Percentiles rank a stretch among this genome's conserved stretches.
These are phyloP conservation scores for Pyrrhia umbra DNA, from an alignment of 2,888 invertebrate genomes.

Conservation along the genomic window DNA sequence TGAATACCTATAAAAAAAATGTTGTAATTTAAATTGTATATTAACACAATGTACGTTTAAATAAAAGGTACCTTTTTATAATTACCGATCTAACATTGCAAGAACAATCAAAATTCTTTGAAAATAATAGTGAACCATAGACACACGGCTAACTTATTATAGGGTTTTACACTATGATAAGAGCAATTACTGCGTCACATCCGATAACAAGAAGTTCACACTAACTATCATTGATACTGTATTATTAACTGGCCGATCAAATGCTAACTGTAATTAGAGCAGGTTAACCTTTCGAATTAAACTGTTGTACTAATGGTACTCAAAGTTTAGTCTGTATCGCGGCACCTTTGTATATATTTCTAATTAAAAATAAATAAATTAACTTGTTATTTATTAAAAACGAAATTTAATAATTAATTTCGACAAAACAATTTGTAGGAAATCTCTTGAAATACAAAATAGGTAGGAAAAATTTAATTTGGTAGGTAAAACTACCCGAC, in stretches of 20 bases:
- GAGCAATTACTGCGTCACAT: not conserved
- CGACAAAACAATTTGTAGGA: too few species aligned
- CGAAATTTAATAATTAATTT: too few species aligned
- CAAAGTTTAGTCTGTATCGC: conserved; percentile 1
- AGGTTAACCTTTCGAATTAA: conserved; percentile 20
- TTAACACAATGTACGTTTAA: too few species aligned
- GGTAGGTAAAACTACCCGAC: too few species aligned
- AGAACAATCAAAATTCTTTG: not conserved
- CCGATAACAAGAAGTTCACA: not conserved
- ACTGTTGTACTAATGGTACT: not conserved
- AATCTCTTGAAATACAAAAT: too few species aligned
- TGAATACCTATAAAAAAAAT: too few species aligned
- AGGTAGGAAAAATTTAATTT: too few species aligned
- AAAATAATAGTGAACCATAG: not conserved
- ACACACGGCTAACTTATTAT: not conserved
- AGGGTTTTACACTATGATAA: not conserved
- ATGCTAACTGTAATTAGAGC: conserved; percentile 25
- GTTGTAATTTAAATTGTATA: too few species aligned
- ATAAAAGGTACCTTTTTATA: too few species aligned
- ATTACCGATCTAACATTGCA: too few species aligned
- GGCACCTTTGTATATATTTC: not conserved
- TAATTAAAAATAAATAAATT: too few species aligned
- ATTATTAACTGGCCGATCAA: conserved; percentile 28
- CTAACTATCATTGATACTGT: conserved; percentile 18
- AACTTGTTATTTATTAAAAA: too few species aligned